These are phyloP conservation scores for Tolypeutes matacus DNA, from an alignment of 2,797 vertebrate species.

Conservation along the genomic window DNA sequence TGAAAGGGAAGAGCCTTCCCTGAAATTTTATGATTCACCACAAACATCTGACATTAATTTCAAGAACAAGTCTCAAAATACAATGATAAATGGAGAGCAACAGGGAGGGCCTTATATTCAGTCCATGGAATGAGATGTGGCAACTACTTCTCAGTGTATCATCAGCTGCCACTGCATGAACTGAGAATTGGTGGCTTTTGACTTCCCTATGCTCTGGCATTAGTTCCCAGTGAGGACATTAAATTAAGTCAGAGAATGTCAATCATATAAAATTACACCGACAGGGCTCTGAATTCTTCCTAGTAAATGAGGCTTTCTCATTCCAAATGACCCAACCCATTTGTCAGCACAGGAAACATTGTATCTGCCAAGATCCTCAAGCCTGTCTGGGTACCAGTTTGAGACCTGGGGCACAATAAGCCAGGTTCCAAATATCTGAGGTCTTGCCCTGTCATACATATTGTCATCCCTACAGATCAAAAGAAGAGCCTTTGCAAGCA, in stretches of 20 bases:
- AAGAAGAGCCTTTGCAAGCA: background rate
- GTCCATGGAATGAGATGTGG: conserved; percentile 45
- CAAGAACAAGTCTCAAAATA: conserved; percentile 51
- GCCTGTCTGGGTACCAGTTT: background rate
- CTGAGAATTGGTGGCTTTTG: conserved; percentile 14
- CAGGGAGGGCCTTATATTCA: conserved; percentile 27
- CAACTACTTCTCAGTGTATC: conserved; percentile 35
- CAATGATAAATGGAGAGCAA: conserved; percentile 56
- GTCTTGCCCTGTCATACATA: background rate
- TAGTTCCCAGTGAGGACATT: conserved; percentile 7
- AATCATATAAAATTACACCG: conserved; percentile 15
- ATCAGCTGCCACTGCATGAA: conserved; percentile 27
- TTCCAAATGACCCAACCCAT: background rate
- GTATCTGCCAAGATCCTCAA: background rate
- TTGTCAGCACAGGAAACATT: background rate
- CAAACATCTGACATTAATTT: conserved; percentile 79
- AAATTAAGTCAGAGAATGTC: conserved; percentile 46
- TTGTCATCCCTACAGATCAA: background rate
- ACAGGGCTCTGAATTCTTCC: conserved; percentile 7
- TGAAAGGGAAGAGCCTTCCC: conserved; percentile 61
- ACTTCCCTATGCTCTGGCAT: background rate
- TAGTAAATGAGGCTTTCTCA: conserved; percentile 15
- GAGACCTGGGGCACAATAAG: background rate
- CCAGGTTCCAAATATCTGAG: background rate
- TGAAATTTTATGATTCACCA: conserved; percentile 77